Evolutionary conservation across 92 coral and sea anemone genomes (phyloP).

Genomic region (Muricea muricata): DNA sequence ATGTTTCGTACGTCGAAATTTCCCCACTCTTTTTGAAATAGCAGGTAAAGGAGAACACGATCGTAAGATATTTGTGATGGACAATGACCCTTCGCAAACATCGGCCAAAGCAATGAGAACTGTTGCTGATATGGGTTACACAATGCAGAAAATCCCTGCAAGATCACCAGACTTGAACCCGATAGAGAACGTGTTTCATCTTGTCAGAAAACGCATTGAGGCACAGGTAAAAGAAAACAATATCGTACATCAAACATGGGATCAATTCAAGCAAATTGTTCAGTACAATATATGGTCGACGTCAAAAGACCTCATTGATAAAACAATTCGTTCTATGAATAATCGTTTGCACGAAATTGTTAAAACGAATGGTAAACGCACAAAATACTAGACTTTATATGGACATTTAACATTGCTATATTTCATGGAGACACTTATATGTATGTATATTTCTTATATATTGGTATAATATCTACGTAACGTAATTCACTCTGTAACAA

Average conservation of each 20-base stretch:
- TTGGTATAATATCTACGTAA: no score
- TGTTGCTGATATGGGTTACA: neutral
- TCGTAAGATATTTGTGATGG: conserved; percentile 2
- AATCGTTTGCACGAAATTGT: neutral
- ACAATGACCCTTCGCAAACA: conserved; percentile 19
- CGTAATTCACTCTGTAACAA: no score
- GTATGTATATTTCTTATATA: no score
- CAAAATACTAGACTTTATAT: neutral
- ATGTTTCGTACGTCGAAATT: conserved; percentile 52
- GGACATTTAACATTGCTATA: neutral
- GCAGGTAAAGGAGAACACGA: neutral
- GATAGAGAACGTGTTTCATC: conserved; percentile 67
- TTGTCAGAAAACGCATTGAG: conserved; percentile 37
- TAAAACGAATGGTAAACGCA: neutral
- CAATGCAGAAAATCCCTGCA: conserved; percentile 57
- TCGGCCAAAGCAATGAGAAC: neutral
- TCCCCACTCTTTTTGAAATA: conserved; percentile 18
- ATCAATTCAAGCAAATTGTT: neutral
- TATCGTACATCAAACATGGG: conserved; percentile 22
- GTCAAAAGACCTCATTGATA: neutral
- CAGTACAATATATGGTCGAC: neutral
- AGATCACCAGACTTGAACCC: conserved; percentile 72
- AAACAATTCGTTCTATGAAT: neutral
- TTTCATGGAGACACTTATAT: no score
- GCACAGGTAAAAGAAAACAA: conserved; percentile 40